Evolutionary conservation across 2,888 invertebrate species (phyloP).

Genomic region (Notodonta dromedarius): DNA sequence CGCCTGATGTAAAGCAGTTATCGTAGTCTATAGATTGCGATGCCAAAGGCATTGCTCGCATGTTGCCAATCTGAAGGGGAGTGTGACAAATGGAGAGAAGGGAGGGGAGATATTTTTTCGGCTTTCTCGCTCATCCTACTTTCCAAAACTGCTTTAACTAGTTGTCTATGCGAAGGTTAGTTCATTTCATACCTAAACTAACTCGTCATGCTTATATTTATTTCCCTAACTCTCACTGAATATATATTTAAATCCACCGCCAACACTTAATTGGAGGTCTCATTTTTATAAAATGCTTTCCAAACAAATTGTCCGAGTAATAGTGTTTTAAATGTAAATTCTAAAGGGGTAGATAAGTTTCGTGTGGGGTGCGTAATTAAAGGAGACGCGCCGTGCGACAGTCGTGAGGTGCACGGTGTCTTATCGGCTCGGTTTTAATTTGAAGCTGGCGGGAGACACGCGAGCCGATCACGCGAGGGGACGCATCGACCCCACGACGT

Average conservation of each 20-base stretch:
- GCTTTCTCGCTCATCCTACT: too few species aligned
- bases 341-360: constrained; percentile 72
- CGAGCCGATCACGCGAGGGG: constrained; percentile 77
- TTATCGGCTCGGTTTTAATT: constrained; percentile 81
- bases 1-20: too few species aligned
- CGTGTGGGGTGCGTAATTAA: constrained; percentile 82
- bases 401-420: constrained; percentile 80
- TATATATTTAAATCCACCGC: constrained; percentile 8
- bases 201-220: neutral
- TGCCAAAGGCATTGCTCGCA: too few species aligned
- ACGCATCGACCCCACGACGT: constrained; percentile 58
- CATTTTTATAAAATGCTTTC: constrained; percentile 32
- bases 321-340: constrained; percentile 59
- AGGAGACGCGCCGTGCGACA: constrained; percentile 75
- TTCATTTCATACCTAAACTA: too few species aligned
- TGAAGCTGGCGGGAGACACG: constrained; percentile 80
- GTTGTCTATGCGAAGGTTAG: too few species aligned
- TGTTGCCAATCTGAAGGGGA: too few species aligned
- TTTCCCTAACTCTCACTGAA: constrained; percentile 18
- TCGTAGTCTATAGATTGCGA: too few species aligned
- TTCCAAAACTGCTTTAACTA: too few species aligned
- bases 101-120: too few species aligned
- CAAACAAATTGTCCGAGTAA: constrained; percentile 37
- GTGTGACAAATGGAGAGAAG: too few species aligned
- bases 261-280: constrained; percentile 32